These are phyloP conservation scores for Eledone cirrhosa DNA, from an alignment of 2,888 invertebrate genomes.

Conservation along the genomic window DNA sequence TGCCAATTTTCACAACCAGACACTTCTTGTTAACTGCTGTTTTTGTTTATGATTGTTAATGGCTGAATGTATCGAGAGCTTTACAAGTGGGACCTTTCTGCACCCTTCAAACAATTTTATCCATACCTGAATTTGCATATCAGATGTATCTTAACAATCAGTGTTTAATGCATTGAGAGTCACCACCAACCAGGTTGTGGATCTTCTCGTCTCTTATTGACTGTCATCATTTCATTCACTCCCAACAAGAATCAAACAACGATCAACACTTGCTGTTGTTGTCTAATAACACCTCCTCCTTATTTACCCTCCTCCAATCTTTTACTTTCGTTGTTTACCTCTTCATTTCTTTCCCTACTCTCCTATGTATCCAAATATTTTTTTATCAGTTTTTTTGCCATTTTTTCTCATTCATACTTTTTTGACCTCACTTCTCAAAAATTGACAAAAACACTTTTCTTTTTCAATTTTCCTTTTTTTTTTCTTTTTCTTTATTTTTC, in stretches of 20 bases:
- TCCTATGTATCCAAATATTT: not conserved
- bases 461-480: not conserved
- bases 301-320: not conserved
- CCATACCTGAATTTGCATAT: conserved; percentile 3
- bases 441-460: not conserved
- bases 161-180: not conserved
- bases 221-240: conserved; percentile 20
- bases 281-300: too few relatives aligned
- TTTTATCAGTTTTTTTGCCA: not conserved
- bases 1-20: not conserved
- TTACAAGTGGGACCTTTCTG: not conserved
- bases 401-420: conserved; percentile 17
- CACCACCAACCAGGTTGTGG: not conserved
- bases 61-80: conserved; percentile 3
- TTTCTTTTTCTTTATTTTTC: not conserved
- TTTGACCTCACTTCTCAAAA: not conserved
- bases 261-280: not conserved
- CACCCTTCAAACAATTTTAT: not conserved
- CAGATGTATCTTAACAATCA: conserved; percentile 7
- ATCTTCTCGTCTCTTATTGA: conserved; percentile 14
- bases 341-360: not conserved
- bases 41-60: not conserved
- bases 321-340: not conserved
- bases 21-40: conserved; percentile 14
- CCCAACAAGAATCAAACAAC: not conserved